Percentiles rank a stretch among this genome's conserved stretches.
phyloP scores from a whole-genome alignment of 2,888 invertebrate species.

The Leucophenga montana region DNA sequence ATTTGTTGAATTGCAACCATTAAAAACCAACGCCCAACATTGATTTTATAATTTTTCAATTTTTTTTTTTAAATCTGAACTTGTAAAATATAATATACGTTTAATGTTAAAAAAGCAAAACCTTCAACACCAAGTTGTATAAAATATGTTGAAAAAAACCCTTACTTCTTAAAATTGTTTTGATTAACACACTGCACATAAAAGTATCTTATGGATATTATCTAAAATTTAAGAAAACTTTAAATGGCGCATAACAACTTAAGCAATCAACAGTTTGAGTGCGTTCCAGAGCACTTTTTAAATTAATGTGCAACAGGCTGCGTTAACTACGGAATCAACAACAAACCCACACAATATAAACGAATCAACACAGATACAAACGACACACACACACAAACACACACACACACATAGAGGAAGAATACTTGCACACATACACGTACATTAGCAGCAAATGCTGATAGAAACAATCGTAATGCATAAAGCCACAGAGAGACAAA shows the following conservation, averaged over 20 bases:
- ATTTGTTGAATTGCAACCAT: no score
- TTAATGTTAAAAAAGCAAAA: no score
- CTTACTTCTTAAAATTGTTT: background rate
- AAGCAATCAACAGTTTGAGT: background rate
- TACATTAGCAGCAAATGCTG: background rate
- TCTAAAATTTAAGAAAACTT: background rate
- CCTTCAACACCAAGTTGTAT: no score
- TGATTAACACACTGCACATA: background rate
- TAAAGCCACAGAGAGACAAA: background rate
- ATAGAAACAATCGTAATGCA: background rate
- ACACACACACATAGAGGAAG: background rate
- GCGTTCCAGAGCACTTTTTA: background rate
- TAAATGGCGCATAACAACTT: background rate
- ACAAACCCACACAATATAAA: background rate
- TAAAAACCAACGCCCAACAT: no score
- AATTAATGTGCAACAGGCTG: conserved; percentile 28
- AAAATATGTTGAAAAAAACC: no score
- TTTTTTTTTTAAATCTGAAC: no score
- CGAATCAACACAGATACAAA: conserved; percentile 23
- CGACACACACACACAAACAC: conserved; percentile 11
- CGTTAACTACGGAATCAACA: conserved; percentile 19
- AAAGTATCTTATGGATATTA: background rate
- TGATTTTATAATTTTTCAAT: no score
- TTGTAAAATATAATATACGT: no score
- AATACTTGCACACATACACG: background rate